Evolutionary conservation across 2,113 vertebrate species (phyloP), one percentile per base, ranked within the genome.

Genomic region (Atrichornis clamosus): DNA sequence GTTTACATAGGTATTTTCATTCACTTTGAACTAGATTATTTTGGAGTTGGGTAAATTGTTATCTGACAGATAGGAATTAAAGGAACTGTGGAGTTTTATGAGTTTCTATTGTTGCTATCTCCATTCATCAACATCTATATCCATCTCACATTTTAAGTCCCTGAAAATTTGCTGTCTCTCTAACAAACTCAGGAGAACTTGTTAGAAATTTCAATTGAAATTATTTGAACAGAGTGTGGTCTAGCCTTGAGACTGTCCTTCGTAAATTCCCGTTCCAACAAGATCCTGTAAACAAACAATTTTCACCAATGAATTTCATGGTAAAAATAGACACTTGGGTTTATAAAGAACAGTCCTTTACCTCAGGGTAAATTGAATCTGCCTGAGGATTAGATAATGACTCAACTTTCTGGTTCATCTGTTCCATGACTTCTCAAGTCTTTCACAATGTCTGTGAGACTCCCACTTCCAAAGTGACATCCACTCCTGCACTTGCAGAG

Each of bases 351-450:
- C 14, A 81, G 8, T 4, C 13, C 30, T 56, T 84, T 84, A 59
- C 15, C 37, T 89, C 39, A 67, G 22, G 41, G 12, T 20, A 42
- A 72, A 55, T 80, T 62, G 7, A 60, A 68, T 81, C 62, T 62
- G 6, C 37, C 59, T 70, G 47, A 23, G 28, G 26, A 79, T 84
- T 78, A 82, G 77, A 52, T 81, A 81, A 64, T 67, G 30, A 74
- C 53, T 92, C 47, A 76, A 32, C 55, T 78, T 95, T 84, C n/a
- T 76, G n/a, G 11, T 92, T 91, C 44, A 52, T 80, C 64, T 46
- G 9, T 44, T 90, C 21, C 42, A 9, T 76, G 65, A 52, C n/a
- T 94, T 72, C n/a, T 76, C 20, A 41, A 46, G 28, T 76, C 32
- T 80, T 72, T 39, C 58, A 64, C 9, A 11, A 13, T 23, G 7